These are phyloP conservation scores for Porites cylindrica DNA, from an alignment of 92 coral and sea anemone species.

Conservation along the genomic window DNA sequence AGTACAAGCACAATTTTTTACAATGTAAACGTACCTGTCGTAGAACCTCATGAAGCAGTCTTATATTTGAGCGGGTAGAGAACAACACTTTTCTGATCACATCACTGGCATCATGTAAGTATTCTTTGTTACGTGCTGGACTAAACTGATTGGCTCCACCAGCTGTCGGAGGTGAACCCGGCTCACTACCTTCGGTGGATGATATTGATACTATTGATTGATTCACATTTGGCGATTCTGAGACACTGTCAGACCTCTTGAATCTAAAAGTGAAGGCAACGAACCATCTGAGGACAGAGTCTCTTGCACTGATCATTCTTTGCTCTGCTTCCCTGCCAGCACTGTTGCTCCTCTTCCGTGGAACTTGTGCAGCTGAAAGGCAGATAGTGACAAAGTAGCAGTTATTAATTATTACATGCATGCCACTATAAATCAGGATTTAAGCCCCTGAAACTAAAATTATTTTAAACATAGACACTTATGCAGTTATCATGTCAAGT, in stretches of 20 bases:
- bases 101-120: constrained; percentile 88
- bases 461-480: too few species aligned
- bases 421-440: neutral
- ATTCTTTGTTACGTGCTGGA: constrained; percentile 71
- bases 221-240: constrained; percentile 55
- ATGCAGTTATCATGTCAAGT: too few species aligned
- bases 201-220: constrained; percentile 80
- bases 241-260: constrained; percentile 66
- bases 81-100: constrained; percentile 89
- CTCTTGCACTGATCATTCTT: constrained; percentile 74
- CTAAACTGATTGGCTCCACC: constrained; percentile 49
- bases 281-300: constrained; percentile 96
- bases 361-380: constrained; percentile 74
- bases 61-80: constrained; percentile 93
- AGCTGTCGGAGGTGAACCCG: constrained; percentile 56
- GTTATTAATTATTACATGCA: neutral
- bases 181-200: constrained; percentile 65
- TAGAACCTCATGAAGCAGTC: constrained; percentile 93
- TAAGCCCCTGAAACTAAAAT: too few species aligned
- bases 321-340: constrained; percentile 33
- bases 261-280: constrained; percentile 93
- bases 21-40: constrained; percentile 75
- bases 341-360: constrained; percentile 45
- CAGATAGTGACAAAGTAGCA: neutral
- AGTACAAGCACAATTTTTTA: neutral